phyloP scores from a whole-genome alignment of 2,113 vertebrate species.

The Neolamprologus sp. region DNA sequence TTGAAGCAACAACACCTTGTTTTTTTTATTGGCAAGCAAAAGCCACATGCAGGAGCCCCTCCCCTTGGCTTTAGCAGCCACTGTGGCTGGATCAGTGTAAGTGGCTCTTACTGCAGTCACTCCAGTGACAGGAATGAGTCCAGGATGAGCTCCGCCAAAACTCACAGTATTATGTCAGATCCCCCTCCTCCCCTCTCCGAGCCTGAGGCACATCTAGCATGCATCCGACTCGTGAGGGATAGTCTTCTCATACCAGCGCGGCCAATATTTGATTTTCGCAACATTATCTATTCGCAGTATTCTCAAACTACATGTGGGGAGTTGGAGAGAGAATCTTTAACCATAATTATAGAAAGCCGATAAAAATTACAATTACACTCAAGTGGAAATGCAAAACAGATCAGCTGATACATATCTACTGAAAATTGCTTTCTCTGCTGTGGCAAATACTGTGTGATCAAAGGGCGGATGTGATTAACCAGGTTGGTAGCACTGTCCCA shows the following conservation, averaged over 20 bases:
- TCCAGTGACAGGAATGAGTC: slow-evolving; percentile 8
- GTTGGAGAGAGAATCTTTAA: not conserved
- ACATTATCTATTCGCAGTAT: not conserved
- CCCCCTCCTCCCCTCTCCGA: not conserved
- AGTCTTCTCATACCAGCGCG: not conserved
- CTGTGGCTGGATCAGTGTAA: not conserved
- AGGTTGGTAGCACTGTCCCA: not conserved
- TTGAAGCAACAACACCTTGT: not conserved
- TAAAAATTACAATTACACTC: not conserved
- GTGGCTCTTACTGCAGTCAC: slow-evolving; percentile 36
- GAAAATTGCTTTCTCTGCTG: not conserved
- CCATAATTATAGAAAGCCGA: not conserved
- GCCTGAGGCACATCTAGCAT: not conserved
- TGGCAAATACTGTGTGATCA: not conserved
- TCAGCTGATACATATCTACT: not conserved
- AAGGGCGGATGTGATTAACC: not conserved
- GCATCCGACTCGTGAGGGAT: not conserved
- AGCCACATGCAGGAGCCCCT: not conserved
- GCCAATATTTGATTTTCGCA: not conserved
- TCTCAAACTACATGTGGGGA: not conserved
- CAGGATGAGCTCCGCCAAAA: slow-evolving; percentile 9
- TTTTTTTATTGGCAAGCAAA: not conserved
- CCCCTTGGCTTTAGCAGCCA: not conserved
- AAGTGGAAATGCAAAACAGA: not conserved
- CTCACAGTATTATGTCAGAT: slow-evolving; percentile 13